Conservation (phyloP, 2,797 vertebrate species). For the Pseudochirops corinnae region DNA sequence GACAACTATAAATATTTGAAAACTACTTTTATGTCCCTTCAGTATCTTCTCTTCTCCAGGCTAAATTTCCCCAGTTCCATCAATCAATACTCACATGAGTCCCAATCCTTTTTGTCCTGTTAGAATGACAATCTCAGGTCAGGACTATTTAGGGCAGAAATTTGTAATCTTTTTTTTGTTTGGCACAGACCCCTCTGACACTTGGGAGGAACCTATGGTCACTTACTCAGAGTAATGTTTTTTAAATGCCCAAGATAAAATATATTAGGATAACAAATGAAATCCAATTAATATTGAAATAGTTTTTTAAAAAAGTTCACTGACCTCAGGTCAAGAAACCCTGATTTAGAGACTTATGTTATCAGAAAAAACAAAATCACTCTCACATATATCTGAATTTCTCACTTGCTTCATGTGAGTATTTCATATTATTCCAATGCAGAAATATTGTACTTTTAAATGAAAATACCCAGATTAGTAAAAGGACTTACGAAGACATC, state of each 20-base stretch:
- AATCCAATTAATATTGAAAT: neutral
- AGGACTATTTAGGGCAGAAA: neutral
- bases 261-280: neutral
- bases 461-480: neutral
- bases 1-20: neutral
- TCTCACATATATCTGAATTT: neutral
- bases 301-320: neutral
- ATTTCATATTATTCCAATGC: neutral
- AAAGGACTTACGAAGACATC: neutral
- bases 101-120: neutral
- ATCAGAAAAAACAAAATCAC: neutral
- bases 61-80: neutral
- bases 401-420: neutral
- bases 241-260: neutral
- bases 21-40: neutral
- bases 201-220: neutral
- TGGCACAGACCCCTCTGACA: neutral
- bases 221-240: neutral
- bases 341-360: neutral
- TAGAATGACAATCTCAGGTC: neutral
- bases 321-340: neutral
- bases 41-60: neutral
- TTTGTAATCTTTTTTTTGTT: neutral
- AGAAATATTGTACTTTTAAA: neutral
- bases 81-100: neutral